Evolutionary conservation across 2,888 invertebrate genomes (phyloP), one percentile per base, ranked within the genome.

Genomic region (Callyntrura sp.): DNA sequence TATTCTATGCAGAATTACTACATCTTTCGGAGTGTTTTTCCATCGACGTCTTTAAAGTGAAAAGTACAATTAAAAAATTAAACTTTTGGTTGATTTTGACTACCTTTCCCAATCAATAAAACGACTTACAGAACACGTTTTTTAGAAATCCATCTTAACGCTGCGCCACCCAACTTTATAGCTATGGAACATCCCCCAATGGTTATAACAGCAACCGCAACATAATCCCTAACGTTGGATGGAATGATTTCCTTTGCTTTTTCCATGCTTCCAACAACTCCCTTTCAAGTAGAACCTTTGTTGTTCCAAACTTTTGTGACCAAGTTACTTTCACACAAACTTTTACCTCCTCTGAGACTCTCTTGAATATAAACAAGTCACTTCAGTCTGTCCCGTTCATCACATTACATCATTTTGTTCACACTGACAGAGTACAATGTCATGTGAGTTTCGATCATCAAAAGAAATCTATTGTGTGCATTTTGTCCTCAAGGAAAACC

Each of bases 1-100:
- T 23, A 86, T 85, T 45, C 68, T n/a, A 68, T 91, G 91, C 17
- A 91, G 9, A 35, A 91, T 86, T 8, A 91, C 91, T n/a, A 83
- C 57, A 73, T 91, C 91, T 55, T 90, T 90, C 12, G 91, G 87
- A 70, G 84, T 70, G 35, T 28, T 25, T 35, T 57, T 84, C 84
- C 84, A 84, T 17, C 84, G 70, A 5, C 70, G 51, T 25, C 84
- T 84, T n/a, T 23, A 17, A 62, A 57, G 23, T 28, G 6, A 35
- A 35, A 35, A 35, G 6, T 43, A 83, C 11, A 83, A n/a, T 43
- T 25, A 17, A 11, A 17, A 62, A 14, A 2, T 60, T 60, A 60
- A 57, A 57, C 9, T 4, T 57, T 78, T n/a, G 51, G 14, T 35
- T 70, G 12, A 70, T n/a, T 14, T 17, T 17, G 2, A 60, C 3